Evolutionary conservation across 2,888 invertebrate species (phyloP).

Genomic region (Morpho helenor): DNA sequence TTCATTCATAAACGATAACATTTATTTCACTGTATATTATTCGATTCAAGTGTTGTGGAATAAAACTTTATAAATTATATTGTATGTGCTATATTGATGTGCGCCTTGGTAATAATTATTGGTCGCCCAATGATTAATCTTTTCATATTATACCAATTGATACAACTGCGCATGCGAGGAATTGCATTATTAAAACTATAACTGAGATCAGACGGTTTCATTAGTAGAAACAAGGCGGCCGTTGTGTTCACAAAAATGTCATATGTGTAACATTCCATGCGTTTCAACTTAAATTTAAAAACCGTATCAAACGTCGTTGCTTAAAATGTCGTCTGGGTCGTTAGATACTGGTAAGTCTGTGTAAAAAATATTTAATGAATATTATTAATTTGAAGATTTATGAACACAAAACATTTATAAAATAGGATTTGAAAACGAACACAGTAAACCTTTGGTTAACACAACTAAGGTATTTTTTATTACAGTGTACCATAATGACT

Average conservation of each 20-base stretch:
- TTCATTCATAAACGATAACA: conserved; percentile 11
- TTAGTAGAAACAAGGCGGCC: conserved; percentile 27
- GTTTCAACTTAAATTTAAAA: background rate
- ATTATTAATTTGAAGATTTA: no score
- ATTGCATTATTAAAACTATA: conserved; percentile 61
- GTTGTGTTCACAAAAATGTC: conserved; percentile 36
- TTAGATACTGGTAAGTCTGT: conserved; percentile 1
- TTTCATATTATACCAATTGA: conserved; percentile 69
- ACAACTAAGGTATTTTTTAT: no score
- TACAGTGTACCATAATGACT: no score
- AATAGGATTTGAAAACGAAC: no score
- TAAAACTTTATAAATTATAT: conserved; percentile 53
- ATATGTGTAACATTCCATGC: background rate
- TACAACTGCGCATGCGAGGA: conserved; percentile 67
- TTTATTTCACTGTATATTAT: conserved; percentile 12
- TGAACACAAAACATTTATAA: no score
- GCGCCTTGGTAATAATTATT: conserved; percentile 42
- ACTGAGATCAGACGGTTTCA: conserved; percentile 48
- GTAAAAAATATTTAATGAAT: no score
- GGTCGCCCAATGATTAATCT: conserved; percentile 60
- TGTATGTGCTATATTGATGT: conserved; percentile 50
- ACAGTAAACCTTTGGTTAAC: no score
- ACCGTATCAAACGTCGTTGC: background rate
- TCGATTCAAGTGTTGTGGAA: conserved; percentile 46
- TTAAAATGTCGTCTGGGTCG: conserved; percentile 8